A percentile compares a stretch with the other conserved stretches of the same genome.
Conservation (phyloP, 2,113 vertebrate genomes). For the Poicephalus meyeri region DNA sequence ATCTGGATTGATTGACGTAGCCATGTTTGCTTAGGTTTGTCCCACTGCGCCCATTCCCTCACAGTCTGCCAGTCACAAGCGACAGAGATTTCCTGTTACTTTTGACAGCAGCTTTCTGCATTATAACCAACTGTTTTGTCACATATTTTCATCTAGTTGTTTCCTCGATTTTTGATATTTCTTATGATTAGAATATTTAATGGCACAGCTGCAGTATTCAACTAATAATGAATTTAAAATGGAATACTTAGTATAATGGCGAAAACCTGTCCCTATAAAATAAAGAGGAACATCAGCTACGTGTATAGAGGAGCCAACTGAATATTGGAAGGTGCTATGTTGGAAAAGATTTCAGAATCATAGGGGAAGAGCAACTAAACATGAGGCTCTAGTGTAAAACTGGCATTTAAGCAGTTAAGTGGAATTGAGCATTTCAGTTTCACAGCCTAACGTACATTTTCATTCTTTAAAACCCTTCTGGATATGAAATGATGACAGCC, state of each 20-base stretch:
- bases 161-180: not conserved
- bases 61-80: not conserved
- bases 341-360: not conserved
- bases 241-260: not conserved
- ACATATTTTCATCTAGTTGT: not conserved
- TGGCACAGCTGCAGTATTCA: conserved; percentile 1
- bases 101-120: conserved; percentile 26
- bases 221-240: not conserved
- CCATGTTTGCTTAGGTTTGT: not conserved
- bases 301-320: not conserved
- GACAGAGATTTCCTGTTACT: not conserved
- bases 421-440: not conserved
- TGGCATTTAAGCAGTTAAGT: not conserved
- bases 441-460: not conserved
- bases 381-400: not conserved
- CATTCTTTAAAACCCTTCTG: not conserved
- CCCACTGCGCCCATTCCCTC: not conserved
- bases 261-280: not conserved
- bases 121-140: not conserved
- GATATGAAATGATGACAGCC: not conserved
- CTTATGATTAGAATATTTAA: not conserved
- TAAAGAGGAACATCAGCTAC: not conserved
- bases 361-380: not conserved
- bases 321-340: not conserved
- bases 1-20: fast-evolving